Evolutionary conservation across 2,888 invertebrate species (phyloP).

Genomic region (Drosophila melanocephala): DNA sequence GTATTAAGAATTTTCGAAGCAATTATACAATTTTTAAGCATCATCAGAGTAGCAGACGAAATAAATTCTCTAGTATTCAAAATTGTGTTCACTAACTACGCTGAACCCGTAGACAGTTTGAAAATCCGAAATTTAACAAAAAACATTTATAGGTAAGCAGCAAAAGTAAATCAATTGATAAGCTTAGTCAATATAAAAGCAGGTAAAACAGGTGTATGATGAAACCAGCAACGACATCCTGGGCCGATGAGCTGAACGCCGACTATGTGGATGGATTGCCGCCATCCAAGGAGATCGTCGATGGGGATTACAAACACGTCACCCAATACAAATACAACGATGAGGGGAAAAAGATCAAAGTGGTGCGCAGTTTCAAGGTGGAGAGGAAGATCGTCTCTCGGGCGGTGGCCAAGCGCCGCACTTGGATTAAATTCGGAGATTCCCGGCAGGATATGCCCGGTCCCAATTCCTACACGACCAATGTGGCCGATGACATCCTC

Average conservation of each 20-base stretch:
- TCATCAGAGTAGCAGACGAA: conserved; percentile 8
- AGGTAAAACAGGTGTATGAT: conserved; percentile 60
- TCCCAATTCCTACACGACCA: conserved; percentile 98
- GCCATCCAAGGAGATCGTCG: conserved; percentile 91
- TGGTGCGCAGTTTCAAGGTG: conserved; percentile 95
- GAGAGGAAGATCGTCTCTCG: conserved; percentile 95
- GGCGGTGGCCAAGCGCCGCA: conserved; percentile 96
- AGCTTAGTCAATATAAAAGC: background rate
- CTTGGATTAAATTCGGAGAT: conserved; percentile 98
- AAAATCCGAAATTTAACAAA: background rate
- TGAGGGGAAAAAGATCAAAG: conserved; percentile 95
- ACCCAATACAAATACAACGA: conserved; percentile 97
- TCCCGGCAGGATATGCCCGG: conserved; percentile 96
- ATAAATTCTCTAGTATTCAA: background rate
- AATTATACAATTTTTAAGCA: background rate
- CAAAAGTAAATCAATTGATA: background rate
- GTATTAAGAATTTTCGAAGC: background rate
- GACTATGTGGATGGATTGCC: conserved; percentile 91
- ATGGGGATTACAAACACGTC: conserved; percentile 95
- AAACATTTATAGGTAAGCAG: conserved; percentile 6
- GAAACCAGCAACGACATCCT: conserved; percentile 93
- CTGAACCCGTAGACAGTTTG: background rate
- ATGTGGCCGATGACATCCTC: conserved; percentile 96
- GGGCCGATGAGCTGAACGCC: conserved; percentile 98
- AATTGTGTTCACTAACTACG: background rate